Conservation (phyloP, 2,797 vertebrate genomes). For the Muscicapa comitata region DNA sequence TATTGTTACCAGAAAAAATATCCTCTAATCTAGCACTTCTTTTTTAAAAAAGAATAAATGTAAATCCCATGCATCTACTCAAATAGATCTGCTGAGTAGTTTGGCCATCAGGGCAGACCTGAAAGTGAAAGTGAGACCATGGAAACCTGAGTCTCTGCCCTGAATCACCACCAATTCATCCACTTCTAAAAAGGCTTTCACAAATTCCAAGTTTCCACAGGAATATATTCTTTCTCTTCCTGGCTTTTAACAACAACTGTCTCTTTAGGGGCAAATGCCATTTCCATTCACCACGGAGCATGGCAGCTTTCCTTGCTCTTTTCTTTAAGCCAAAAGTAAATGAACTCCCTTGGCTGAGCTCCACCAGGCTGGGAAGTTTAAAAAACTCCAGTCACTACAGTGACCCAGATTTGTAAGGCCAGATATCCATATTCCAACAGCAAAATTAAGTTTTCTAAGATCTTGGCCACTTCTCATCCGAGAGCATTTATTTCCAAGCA, state of each 20-base stretch:
- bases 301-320: constrained; percentile 55
- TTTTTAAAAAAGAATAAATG: neutral
- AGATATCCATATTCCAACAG: neutral
- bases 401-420: constrained; percentile 47
- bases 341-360: constrained; percentile 24
- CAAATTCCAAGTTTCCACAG: constrained; percentile 33
- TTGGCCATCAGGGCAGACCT: neutral
- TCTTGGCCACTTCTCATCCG: neutral
- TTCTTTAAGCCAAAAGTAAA: constrained; percentile 48
- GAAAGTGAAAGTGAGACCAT: neutral
- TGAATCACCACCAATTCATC: constrained; percentile 35
- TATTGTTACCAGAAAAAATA: neutral
- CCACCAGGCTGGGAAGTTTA: constrained; percentile 19
- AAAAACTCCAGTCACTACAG: constrained; percentile 20
- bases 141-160: neutral
- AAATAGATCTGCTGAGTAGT: neutral
- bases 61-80: neutral
- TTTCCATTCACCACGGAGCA: constrained; percentile 56
- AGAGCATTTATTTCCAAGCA: neutral
- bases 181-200: neutral
- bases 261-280: constrained; percentile 18
- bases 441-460: neutral
- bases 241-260: constrained; percentile 30
- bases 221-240: constrained; percentile 3
- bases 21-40: neutral